These are phyloP conservation scores for Elephas maximus DNA, from an alignment of 2,113 vertebrate genomes.

Conservation along the genomic window DNA sequence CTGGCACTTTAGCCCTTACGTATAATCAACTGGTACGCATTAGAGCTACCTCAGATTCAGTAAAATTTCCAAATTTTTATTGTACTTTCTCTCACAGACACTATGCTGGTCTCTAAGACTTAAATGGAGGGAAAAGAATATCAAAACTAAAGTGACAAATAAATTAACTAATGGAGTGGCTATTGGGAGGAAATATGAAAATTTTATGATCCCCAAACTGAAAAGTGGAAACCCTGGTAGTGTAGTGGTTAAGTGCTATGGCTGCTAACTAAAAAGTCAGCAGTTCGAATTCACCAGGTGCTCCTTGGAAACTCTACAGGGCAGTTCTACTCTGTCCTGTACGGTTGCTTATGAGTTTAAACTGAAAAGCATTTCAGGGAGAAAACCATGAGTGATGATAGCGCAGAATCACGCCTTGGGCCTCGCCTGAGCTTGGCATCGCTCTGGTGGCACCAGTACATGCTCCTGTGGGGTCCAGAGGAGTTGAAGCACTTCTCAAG, in stretches of 20 bases:
- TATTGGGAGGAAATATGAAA: not conserved
- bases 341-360: not conserved
- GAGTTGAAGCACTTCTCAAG: not conserved
- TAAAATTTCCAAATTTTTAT: slow-evolving; percentile 18
- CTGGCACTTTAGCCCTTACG: not conserved
- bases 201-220: slow-evolving; percentile 18
- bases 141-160: slow-evolving; percentile 11
- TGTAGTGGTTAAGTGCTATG: no score
- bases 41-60: not conserved
- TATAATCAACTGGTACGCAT: not conserved
- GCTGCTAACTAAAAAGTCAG: no score
- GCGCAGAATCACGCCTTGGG: not conserved
- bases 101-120: not conserved
- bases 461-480: no score
- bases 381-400: not conserved
- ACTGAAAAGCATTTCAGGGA: not conserved
- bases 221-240: not conserved
- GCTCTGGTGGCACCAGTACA: no score
- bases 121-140: slow-evolving; percentile 14
- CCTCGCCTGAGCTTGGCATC: not conserved
- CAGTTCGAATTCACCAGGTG: no score
- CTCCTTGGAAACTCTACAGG: no score
- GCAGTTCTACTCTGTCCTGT: no score
- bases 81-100: slow-evolving; percentile 20
- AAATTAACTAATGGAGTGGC: not conserved